Evolutionary conservation across 2,888 invertebrate genomes (phyloP), one percentile per base, ranked within the genome.

Genomic region (Caenorhabditis plicata): DNA sequence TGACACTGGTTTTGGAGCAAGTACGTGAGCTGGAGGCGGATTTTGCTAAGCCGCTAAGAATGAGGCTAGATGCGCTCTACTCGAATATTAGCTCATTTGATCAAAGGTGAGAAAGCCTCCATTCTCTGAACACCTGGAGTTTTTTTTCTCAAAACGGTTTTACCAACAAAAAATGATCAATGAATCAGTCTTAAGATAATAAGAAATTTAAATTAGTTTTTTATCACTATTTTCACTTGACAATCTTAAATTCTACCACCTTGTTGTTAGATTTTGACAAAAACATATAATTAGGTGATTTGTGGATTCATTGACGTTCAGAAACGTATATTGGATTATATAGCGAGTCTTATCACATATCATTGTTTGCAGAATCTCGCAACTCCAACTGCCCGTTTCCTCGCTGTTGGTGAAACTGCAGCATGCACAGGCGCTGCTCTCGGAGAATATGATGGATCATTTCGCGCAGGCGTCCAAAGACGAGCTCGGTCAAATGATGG

Each of bases 381-480:
- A 72, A 51, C 39, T 72, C 4, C 67, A 68, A 54, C 63, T 72
- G 19, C 71, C 71, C 0, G 68, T 72, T 4, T 61, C 67, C 4
- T 68, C 71, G 9, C 50, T 72, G 4, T 33, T 72, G 0, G 62
- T 64, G 1, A 68, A 72, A 47, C 63, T 75, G 0, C 68, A 71
- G 50, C 75, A 75, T 36, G 75, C 73, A 4, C 68, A 71, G 50
- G 75, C 71, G 2, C 38, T 73, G 17, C 51, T 74, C 1, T 48
- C 65, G 7, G 66, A 71, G 17, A 70, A 71, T 48, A 65, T 73
- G 33, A 67, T 65, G 35, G 48, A 62, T n/a, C 70, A 74, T 40
- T 67, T 72, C 23, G 60, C 57, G 5, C 40, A 51, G 9, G 67
- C 74, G 3, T 71, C 69, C 11, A 61, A 57, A 32, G 71, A 72